phyloP scores from a whole-genome alignment of 2,888 invertebrate genomes.

The Synanthedon andrenaeformis region DNA sequence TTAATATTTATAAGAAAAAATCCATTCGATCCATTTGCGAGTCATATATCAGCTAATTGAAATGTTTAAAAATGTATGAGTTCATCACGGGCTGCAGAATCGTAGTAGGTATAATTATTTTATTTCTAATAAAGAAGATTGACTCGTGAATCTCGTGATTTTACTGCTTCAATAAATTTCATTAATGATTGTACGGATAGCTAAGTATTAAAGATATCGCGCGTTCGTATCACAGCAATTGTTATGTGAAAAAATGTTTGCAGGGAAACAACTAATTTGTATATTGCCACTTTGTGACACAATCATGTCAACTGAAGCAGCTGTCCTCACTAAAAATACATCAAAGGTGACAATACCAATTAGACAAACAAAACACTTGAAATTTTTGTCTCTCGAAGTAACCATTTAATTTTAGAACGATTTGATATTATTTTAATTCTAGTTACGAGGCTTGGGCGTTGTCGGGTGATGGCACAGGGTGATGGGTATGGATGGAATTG shows the following conservation, averaged over 20 bases:
- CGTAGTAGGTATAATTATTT: too few relatives aligned
- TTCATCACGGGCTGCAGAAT: too few relatives aligned
- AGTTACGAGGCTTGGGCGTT: constrained; percentile 2
- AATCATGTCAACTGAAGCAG: constrained; percentile 11
- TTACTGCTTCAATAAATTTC: too few relatives aligned
- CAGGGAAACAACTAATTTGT: not conserved
- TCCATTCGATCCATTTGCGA: too few relatives aligned
- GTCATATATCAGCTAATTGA: too few relatives aligned
- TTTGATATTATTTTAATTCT: constrained; percentile 5
- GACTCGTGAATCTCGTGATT: too few relatives aligned
- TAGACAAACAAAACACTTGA: constrained; percentile 9
- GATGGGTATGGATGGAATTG: not conserved
- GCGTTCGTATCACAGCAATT: too few relatives aligned
- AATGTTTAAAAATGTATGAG: too few relatives aligned
- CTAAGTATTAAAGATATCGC: too few relatives aligned
- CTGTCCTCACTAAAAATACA: constrained; percentile 13
- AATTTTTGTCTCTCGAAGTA: constrained; percentile 7
- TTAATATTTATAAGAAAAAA: too few relatives aligned
- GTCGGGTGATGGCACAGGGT: not conserved
- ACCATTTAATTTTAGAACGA: constrained; percentile 27
- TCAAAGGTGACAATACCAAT: constrained; percentile 3
- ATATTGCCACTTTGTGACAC: constrained; percentile 2
- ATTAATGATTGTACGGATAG: too few relatives aligned
- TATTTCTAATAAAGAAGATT: too few relatives aligned
- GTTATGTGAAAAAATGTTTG: not conserved